Conservation (phyloP, 2,888 invertebrate genomes). For the Oeneis ivallda region DNA sequence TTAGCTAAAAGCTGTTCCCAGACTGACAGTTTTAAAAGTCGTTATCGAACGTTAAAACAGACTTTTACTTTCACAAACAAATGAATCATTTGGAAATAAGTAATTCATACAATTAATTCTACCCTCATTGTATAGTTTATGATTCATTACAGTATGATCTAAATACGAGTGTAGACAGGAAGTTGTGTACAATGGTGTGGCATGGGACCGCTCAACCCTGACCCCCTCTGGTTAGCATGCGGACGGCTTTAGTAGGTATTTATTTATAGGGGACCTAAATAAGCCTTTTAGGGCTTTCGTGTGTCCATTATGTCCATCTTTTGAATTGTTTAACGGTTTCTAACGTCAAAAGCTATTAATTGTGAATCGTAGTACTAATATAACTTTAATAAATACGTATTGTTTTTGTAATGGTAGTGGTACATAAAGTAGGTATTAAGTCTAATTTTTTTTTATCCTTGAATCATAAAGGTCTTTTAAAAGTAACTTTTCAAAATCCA, state of each 20-base stretch:
- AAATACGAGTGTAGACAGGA: conserved; percentile 37
- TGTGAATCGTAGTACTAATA: background rate
- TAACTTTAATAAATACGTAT: background rate
- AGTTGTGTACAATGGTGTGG: conserved; percentile 42
- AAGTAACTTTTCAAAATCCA: too few relatives aligned
- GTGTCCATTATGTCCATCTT: conserved; percentile 14
- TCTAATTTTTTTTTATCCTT: too few relatives aligned
- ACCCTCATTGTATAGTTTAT: conserved; percentile 23
- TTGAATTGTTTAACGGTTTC: conserved; percentile 26
- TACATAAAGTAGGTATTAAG: too few relatives aligned
- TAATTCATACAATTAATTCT: conserved; percentile 16
- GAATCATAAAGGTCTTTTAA: too few relatives aligned
- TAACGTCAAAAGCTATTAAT: conserved; percentile 4
- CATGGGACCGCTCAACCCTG: conserved; percentile 41
- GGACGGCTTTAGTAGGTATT: conserved; percentile 34
- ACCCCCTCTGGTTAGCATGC: conserved; percentile 36
- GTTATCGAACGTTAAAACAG: background rate
- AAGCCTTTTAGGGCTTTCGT: conserved; percentile 20
- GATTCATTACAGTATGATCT: conserved; percentile 29
- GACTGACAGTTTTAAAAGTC: background rate
- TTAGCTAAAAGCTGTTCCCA: background rate
- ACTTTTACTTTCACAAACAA: background rate
- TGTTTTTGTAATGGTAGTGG: too few relatives aligned
- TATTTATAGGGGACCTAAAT: conserved; percentile 32
- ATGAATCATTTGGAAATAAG: conserved; percentile 11